Evolutionary conservation across 1,140 invertebrate species (phyloP), one percentile per base, ranked within the genome.

Genomic region (Elymnias hypermnestra): DNA sequence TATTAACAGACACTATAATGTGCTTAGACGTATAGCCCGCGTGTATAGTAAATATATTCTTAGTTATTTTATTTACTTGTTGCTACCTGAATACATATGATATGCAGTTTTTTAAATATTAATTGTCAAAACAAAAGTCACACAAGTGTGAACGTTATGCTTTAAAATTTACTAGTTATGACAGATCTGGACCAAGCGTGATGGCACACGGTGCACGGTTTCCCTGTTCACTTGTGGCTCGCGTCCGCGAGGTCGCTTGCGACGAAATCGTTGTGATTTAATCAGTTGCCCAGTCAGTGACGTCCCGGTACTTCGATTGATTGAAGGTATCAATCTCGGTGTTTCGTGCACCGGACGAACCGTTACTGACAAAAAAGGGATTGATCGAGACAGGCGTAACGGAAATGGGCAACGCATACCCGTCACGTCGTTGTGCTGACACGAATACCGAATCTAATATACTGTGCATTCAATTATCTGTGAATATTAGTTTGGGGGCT

Each of bases 311-410:
- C 64, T 65, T 55, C 62, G 61, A 72, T 67, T 69, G 79, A 83
- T 79, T 71, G 77, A 72, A 82, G 70, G 81, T 73, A 84, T 82
- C 79, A 78, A 78, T 83, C 74, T 78, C 55, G 56, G 25, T 54
- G 57, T 71, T 82, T 78, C 73, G 77, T 81, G 77, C 65, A 57
- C 65, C 55, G 63, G 45, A 48, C 69, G 62, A 40, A 78, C 79
- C 81, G 77, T 81, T 79, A 82, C 66, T 57, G 67, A 73, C 71
- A 79, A 81, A 82, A 82, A 83, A 81, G 81, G 77, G 77, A 63
- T 70, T 55, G 77, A 76, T 75, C 71, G 71, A 77, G 65, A 76
- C 61, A 71, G 66, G 64, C 67, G 65, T 79, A 84, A 84, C 81
- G 81, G 77, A 78, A 3, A 81, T 76, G 63, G 67, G 69, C 69